Base-by-base conservation (phyloP, 2,113 vertebrate species). In the Tretioscincus oriximinensis region DNA sequence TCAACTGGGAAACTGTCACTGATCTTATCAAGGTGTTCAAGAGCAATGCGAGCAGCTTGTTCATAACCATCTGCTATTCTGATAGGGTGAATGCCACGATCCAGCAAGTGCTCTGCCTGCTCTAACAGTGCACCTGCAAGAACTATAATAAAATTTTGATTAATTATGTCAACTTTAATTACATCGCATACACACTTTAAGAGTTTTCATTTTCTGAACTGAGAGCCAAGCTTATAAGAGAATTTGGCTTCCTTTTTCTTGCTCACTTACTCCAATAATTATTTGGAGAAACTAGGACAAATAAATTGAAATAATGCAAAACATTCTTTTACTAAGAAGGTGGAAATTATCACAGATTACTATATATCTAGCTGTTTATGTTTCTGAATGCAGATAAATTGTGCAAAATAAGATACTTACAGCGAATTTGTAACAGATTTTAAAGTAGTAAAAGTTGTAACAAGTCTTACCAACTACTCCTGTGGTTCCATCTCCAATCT, bases 401-500 rank as follows among this genome's bases (percentile, higher is more conserved):
- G 35, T 41, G 35, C 35, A 41, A 41, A 41, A 41, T 41, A 41
- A 41, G 35, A 41, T 41, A 5, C 35, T 77, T 77, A 31, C 29
- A 47, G 12, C 9, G 12, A 41, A 10, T 18, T 16, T 28, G 41
- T 29, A 67, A 22, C 29, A n/a, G 49, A 7, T 28, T 65, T 76
- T 35, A 14, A 75, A 63, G 29, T 75, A 41, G 9, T 16, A n/a
- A 64, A 41, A 65, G 73, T 9, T n/a, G 29, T 22, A 24, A 41
- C 26, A 67, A 74, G n/a, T 28, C 80, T 88, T 96, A 99, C 99
- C 99, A 85, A 99, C 99, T 1, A 99, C 99, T 85, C 99, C 98
- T 29, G 99, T 99, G 86, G 99, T 99, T 79, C 99, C 99, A 92
- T 99, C 99, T 28, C 99, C 99, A 87, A 99, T 99, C 85, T 99